These are phyloP conservation scores for Netelia virgata DNA, from an alignment of 2,888 invertebrate species.

Conservation along the genomic window DNA sequence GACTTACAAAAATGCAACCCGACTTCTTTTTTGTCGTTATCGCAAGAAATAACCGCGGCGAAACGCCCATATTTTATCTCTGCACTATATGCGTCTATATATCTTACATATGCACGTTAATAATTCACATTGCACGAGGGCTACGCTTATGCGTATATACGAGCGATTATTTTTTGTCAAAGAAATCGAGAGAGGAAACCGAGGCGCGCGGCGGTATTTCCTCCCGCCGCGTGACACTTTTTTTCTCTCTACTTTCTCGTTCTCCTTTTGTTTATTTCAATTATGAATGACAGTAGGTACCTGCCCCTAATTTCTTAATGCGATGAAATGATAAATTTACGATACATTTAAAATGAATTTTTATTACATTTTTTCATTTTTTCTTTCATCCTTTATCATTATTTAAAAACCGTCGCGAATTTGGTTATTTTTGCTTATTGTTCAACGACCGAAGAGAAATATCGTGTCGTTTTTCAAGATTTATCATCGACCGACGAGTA, in stretches of 20 bases:
- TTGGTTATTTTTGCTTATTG: no score
- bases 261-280: conserved; percentile 4
- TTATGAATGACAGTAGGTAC: conserved; percentile 38
- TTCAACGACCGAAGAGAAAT: no score
- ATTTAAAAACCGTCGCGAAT: no score
- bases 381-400: no score
- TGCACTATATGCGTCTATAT: not conserved
- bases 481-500: no score
- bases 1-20: conserved; percentile 80
- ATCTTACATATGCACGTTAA: conserved; percentile 32
- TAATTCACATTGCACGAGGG: conserved; percentile 17
- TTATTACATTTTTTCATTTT: no score
- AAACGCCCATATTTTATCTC: conserved; percentile 57
- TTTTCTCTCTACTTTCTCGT: conserved; percentile 11
- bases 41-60: conserved; percentile 56
- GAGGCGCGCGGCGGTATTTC: conserved; percentile 56
- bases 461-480: no score
- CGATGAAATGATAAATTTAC: no score
- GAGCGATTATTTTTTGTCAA: not conserved
- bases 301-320: not conserved
- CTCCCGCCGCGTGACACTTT: conserved; percentile 61
- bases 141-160: conserved; percentile 8
- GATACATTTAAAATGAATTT: no score
- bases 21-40: conserved; percentile 58
- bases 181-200: conserved; percentile 55